These are phyloP conservation scores for Unio pictorum DNA, from an alignment of 2,888 invertebrate genomes.

Conservation along the genomic window DNA sequence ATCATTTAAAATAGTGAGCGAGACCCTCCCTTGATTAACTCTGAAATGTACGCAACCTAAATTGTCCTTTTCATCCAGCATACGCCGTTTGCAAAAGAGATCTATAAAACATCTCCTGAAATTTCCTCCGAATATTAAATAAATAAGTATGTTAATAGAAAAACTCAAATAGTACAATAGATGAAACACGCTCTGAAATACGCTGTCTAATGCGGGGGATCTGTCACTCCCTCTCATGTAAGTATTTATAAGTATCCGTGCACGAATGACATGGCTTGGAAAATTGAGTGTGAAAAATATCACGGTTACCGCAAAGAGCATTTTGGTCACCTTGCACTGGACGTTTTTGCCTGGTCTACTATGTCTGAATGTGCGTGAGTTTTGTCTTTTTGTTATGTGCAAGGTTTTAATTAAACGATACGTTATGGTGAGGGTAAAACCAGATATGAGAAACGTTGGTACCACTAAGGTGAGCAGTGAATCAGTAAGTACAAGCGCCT, in stretches of 20 bases:
- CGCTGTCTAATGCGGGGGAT: constrained; percentile 11
- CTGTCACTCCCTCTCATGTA: constrained; percentile 13
- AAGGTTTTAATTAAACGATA: constrained; percentile 24
- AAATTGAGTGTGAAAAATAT: constrained; percentile 45
- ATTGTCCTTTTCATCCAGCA: too few relatives aligned
- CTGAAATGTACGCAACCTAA: too few relatives aligned
- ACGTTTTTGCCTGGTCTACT: constrained; percentile 18
- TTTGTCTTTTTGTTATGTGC: constrained; percentile 20
- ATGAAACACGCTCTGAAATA: constrained; percentile 37
- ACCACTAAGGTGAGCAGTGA: constrained; percentile 17
- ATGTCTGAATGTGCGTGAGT: constrained; percentile 6
- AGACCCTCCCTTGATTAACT: too few relatives aligned
- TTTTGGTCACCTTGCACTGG: constrained; percentile 35
- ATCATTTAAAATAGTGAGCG: too few relatives aligned
- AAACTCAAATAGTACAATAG: constrained; percentile 53
- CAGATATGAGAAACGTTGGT: constrained; percentile 14
- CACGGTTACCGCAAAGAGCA: constrained; percentile 45
- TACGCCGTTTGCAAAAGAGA: constrained; percentile 9
- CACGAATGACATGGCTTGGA: constrained; percentile 47
- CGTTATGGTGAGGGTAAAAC: constrained; percentile 24
- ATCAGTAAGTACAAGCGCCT: too few relatives aligned
- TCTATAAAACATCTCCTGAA: constrained; percentile 45
- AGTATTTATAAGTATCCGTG: constrained; percentile 26
- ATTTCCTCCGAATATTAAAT: constrained; percentile 47
- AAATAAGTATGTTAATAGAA: constrained; percentile 53